These are phyloP conservation scores for Sialia sialis DNA, from an alignment of 2,113 vertebrate species.

Conservation along the genomic window DNA sequence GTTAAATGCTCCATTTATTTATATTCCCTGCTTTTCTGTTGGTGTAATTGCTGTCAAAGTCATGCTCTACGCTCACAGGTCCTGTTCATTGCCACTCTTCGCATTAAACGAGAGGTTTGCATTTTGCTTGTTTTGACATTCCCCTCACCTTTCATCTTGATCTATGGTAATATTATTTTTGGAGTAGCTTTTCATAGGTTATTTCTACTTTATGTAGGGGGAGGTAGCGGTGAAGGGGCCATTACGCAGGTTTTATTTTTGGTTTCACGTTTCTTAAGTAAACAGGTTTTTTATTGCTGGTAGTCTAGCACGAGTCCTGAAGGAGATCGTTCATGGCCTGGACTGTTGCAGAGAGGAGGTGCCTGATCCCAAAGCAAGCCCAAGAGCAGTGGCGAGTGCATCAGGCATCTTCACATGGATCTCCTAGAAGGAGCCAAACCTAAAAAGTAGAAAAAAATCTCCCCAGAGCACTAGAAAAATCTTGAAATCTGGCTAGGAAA, in stretches of 20 bases:
- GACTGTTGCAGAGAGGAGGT: neutral
- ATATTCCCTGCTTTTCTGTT: neutral
- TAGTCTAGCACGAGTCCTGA: neutral
- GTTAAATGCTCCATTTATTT: neutral
- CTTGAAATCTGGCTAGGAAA: neutral
- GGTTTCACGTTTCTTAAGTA: conserved; percentile 9
- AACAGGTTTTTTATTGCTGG: neutral
- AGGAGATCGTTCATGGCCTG: neutral
- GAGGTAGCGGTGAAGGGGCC: neutral
- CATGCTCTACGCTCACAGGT: neutral
- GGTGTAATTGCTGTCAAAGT: neutral
- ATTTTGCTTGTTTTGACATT: conserved; percentile 12
- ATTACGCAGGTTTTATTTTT: conserved; percentile 12
- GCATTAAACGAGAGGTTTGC: neutral
- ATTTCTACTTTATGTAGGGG: neutral
- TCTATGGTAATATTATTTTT: neutral
- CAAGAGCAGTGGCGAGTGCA: neutral
- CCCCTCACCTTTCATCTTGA: neutral
- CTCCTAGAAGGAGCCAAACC: neutral
- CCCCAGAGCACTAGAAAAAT: neutral
- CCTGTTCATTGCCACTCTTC: neutral
- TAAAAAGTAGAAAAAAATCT: neutral
- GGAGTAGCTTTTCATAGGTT: neutral
- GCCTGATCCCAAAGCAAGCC: neutral
- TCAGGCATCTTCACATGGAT: neutral